Evolutionary conservation across 2,888 invertebrate genomes (phyloP).

Genomic region (Spisula subtruncata): DNA sequence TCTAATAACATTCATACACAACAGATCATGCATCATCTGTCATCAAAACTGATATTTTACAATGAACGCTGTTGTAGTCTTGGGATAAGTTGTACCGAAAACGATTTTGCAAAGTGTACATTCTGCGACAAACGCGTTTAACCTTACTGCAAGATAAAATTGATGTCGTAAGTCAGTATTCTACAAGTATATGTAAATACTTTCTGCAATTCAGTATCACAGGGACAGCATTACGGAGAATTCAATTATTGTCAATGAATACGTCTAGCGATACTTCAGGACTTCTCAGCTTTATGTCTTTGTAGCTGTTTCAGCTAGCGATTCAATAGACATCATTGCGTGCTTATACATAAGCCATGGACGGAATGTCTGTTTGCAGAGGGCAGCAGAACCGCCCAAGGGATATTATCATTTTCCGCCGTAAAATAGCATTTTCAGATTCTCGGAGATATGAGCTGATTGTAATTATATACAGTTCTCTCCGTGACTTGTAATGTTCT

Average conservation of each 20-base stretch:
- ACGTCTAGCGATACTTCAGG: background rate
- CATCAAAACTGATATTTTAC: too few species aligned
- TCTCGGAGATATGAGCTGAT: background rate
- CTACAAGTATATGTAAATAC: background rate
- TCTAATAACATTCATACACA: too few species aligned
- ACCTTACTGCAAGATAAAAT: too few species aligned
- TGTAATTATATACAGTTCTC: too few species aligned
- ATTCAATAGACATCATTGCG: slow-evolving; percentile 10
- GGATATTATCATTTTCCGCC: background rate
- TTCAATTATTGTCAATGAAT: background rate
- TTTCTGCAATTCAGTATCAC: background rate
- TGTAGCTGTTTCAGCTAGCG: background rate
- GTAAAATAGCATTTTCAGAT: slow-evolving; percentile 10
- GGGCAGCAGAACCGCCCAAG: background rate
- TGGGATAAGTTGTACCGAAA: too few species aligned
- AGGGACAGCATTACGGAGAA: background rate
- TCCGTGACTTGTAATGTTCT: too few species aligned
- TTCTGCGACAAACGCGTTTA: too few species aligned
- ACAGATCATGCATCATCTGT: too few species aligned
- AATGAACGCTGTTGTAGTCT: too few species aligned
- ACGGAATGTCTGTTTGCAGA: background rate
- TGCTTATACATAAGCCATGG: background rate
- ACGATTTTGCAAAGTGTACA: too few species aligned
- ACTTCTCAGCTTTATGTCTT: background rate
- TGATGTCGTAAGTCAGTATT: background rate